Conservation (phyloP, 2,888 invertebrate species). For the Netelia fuscicornis region DNA sequence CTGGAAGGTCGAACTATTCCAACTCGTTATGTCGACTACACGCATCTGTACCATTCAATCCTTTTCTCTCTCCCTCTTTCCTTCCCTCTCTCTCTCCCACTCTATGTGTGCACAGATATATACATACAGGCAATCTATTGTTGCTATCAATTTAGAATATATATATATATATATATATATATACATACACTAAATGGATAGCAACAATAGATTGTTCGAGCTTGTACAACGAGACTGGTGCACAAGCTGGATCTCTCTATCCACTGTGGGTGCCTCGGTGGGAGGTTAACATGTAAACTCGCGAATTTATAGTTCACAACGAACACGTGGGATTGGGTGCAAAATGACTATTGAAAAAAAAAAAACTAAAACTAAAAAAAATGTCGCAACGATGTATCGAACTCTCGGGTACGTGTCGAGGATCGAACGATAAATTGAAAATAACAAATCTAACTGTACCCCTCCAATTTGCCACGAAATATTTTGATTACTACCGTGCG, state of each 20-base stretch:
- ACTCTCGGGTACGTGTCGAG: background rate
- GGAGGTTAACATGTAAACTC: constrained; percentile 38
- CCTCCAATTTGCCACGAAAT: background rate
- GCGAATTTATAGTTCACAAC: constrained; percentile 44
- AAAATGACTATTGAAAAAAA: constrained; percentile 11
- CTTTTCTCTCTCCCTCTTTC: background rate
- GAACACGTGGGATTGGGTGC: constrained; percentile 45
- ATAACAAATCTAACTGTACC: background rate
- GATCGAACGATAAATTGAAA: background rate
- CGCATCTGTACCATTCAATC: background rate
- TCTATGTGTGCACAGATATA: no score
- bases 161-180: background rate
- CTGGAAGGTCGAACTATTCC: background rate
- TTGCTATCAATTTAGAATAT: no score
- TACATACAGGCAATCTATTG: no score
- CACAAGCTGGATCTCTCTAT: constrained; percentile 25
- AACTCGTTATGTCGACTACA: background rate
- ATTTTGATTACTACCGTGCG: constrained; percentile 8
- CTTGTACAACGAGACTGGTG: constrained; percentile 41
- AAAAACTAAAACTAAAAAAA: background rate
- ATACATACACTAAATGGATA: constrained; percentile 4
- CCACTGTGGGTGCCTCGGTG: constrained; percentile 19
- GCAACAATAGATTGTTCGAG: constrained; percentile 38
- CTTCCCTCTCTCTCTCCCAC: no score
- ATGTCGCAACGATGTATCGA: constrained; percentile 9